phyloP scores from a whole-genome alignment of 2,888 invertebrate genomes.

The Chelonus formosanus region DNA sequence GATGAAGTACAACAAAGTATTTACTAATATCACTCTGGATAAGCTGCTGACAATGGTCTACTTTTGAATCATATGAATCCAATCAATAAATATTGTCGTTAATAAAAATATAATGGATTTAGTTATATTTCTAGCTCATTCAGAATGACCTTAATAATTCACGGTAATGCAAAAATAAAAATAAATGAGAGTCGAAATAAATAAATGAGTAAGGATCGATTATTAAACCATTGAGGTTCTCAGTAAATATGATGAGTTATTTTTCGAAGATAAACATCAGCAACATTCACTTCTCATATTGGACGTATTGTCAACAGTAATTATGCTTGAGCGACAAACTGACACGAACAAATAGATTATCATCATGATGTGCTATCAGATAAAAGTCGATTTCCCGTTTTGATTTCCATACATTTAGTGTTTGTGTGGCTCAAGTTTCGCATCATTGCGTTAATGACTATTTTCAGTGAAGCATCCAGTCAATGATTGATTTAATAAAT shows the following conservation, averaged over 20 bases:
- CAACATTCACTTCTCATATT: slow-evolving; percentile 12
- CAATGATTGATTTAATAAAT: no score
- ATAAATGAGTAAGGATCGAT: slow-evolving; percentile 6
- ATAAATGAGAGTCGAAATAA: background rate
- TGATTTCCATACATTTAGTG: slow-evolving; percentile 12
- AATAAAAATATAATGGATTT: no score
- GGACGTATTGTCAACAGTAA: slow-evolving; percentile 47
- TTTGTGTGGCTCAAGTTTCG: background rate
- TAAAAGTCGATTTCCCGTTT: slow-evolving; percentile 14
- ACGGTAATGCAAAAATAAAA: no score
- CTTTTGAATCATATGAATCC: no score
- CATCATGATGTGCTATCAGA: slow-evolving; percentile 12
- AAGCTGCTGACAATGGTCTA: no score
- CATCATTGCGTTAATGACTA: background rate
- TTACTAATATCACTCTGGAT: no score
- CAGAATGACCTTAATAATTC: no score
- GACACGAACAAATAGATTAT: slow-evolving; percentile 46
- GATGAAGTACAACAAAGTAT: no score
- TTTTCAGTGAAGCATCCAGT: background rate
- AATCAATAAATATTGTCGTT: no score
- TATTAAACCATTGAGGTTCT: slow-evolving; percentile 1
- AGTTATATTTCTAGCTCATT: no score
- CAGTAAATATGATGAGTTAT: slow-evolving; percentile 22
- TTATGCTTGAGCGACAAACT: slow-evolving; percentile 46
- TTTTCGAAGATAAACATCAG: slow-evolving; percentile 46